Base-by-base conservation (phyloP, 64 coral and sea anemone genomes). In the Acropora yongei region DNA sequence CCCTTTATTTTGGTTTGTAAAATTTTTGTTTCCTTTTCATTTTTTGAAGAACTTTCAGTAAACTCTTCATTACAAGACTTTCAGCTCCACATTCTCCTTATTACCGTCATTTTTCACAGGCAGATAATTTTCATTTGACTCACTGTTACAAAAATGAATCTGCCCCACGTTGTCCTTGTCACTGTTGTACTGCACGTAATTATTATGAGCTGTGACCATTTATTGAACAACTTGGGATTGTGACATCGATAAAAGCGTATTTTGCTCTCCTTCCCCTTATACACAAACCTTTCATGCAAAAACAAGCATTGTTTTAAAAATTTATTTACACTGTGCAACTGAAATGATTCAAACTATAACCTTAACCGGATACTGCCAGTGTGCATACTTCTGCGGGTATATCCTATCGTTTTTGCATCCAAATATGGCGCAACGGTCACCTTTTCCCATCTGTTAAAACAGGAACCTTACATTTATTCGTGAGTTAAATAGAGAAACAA, bases 171-270 rank as follows among this genome's bases (percentile, higher is more conserved):
- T 88, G 74, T 88, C 86, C 49, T 76, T 88, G 17, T 7, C 71
- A 41, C 18, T 88, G 71, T 88, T 68, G 72, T 88, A 74, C 74
- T 88, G 86, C 72, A 88, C 49, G 2, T 55, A 55, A 74, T 88
- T 67, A 76, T 88, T 88, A 91, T 84, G 6, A 91, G 89, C 20
- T 71, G 89, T 91, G 79, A 91, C 89, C 79, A 91, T 48, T 76
- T 91, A 51, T 47, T 91, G 63, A 83, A 91, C 68, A 91, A 60
- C 51, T 44, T 91, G 30, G 79, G 42, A 75, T 20, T 4, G 20
- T 13, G 69, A 45, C 68, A 87, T 57, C 69, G 47, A 43, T 87
- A 75, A 87, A 87, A 87, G 69, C 85, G 6, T 87, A 87, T 87
- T 72, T 87, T 55, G n/a, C 85, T 87, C 49, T 53, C n/a, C n/a